Evolutionary conservation across 1,140 invertebrate genomes (phyloP).

Genomic region (Musca domestica): DNA sequence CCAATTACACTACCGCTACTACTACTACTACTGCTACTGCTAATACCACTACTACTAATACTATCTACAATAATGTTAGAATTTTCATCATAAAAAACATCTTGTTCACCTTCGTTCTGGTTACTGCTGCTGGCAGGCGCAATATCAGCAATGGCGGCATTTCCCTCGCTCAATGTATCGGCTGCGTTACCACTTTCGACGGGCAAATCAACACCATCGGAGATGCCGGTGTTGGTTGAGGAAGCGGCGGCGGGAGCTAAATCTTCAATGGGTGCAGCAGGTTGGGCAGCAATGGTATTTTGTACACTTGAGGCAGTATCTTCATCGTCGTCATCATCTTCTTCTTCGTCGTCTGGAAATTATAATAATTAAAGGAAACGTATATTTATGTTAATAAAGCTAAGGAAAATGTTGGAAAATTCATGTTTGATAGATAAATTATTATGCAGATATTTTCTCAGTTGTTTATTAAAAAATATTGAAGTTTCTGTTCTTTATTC

Average conservation of each 20-base stretch:
- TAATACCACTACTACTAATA: slow-evolving; percentile 46
- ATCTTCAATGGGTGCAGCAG: slow-evolving; percentile 53
- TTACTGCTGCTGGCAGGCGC: slow-evolving; percentile 39
- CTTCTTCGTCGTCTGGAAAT: slow-evolving; percentile 55
- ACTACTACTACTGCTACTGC: slow-evolving; percentile 53
- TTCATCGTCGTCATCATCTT: slow-evolving; percentile 72
- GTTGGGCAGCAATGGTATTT: slow-evolving; percentile 46
- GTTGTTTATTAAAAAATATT: no score
- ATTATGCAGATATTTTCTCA: no score
- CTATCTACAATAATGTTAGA: slow-evolving; percentile 46
- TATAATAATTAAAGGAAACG: no score
- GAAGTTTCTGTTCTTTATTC: no score
- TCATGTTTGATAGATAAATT: no score
- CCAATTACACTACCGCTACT: slow-evolving; percentile 1
- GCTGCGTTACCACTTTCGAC: slow-evolving; percentile 46
- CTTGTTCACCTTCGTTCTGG: slow-evolving; percentile 52
- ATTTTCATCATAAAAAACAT: slow-evolving; percentile 55
- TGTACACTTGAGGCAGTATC: slow-evolving; percentile 54
- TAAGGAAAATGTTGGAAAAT: not conserved
- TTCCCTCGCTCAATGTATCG: slow-evolving; percentile 43
- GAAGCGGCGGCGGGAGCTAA: slow-evolving; percentile 53
- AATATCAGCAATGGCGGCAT: slow-evolving; percentile 40
- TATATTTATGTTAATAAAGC: not conserved
- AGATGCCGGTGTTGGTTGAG: slow-evolving; percentile 46
- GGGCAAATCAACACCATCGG: slow-evolving; percentile 48